Conservation (phyloP, 92 coral and sea anemone species). For the Porites lobata region DNA sequence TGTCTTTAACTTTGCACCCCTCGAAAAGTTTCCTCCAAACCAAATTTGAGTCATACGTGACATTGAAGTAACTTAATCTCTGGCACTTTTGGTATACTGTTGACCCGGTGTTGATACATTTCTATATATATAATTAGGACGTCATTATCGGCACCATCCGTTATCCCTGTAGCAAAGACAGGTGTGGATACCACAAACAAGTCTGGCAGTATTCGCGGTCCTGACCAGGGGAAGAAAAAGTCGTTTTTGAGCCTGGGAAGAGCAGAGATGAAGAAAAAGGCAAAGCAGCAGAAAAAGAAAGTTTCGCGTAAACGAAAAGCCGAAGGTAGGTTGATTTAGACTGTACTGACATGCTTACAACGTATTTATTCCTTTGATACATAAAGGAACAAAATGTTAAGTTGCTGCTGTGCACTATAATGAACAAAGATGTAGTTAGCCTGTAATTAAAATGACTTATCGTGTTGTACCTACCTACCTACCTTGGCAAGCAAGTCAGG, state of each 20-base stretch:
- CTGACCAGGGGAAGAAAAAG: background rate
- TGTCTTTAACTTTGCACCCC: too few species aligned
- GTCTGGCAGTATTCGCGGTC: background rate
- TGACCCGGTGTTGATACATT: too few species aligned
- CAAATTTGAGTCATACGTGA: too few species aligned
- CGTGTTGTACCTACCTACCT: too few species aligned
- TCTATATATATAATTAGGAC: background rate
- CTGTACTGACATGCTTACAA: background rate
- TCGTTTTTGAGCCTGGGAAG: conserved; percentile 9
- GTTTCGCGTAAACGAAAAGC: conserved; percentile 21
- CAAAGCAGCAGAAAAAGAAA: conserved; percentile 22
- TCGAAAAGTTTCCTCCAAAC: too few species aligned
- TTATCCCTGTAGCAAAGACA: background rate
- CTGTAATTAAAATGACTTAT: too few species aligned
- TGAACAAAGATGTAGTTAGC: too few species aligned
- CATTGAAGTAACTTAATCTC: too few species aligned
- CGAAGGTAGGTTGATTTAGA: background rate
- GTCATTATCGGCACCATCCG: background rate
- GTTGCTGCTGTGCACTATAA: too few species aligned
- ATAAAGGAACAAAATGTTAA: too few species aligned
- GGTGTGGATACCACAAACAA: background rate
- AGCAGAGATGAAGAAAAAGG: conserved; percentile 37
- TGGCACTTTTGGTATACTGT: too few species aligned
- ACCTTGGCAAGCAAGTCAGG: too few species aligned
- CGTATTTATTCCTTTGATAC: background rate